Percentiles rank a stretch among this genome's conserved stretches.
Evolutionary conservation across 2,888 invertebrate genomes (phyloP).

Genomic region (Lycophotia porphyrea): DNA sequence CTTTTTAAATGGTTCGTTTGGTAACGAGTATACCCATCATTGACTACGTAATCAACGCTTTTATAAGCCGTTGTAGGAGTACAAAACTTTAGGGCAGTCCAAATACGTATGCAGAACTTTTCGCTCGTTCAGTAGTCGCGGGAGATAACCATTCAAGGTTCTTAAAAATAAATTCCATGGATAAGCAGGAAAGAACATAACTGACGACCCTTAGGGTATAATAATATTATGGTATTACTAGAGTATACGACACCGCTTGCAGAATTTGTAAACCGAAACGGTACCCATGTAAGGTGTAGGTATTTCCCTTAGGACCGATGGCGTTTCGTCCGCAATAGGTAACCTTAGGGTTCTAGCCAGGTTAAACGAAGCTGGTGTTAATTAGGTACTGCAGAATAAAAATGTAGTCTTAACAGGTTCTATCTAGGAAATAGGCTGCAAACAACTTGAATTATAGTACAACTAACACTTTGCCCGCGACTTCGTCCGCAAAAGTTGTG

Average conservation of each 20-base stretch:
- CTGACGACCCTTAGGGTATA: neutral
- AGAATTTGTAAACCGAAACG: constrained; percentile 9
- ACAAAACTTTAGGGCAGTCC: too few relatives aligned
- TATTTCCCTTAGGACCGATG: constrained; percentile 15
- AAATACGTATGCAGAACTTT: too few relatives aligned
- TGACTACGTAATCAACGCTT: too few relatives aligned
- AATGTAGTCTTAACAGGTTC: neutral
- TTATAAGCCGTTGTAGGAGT: too few relatives aligned
- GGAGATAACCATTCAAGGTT: too few relatives aligned
- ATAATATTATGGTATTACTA: neutral
- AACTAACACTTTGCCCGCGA: too few relatives aligned
- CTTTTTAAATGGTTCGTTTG: too few relatives aligned
- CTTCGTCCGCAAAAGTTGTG: too few relatives aligned
- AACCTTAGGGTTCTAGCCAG: neutral
- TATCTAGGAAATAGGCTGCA: neutral
- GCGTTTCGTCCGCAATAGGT: neutral
- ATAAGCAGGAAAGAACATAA: neutral
- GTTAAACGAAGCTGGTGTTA: neutral
- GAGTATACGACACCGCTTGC: neutral
- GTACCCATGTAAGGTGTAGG: neutral
- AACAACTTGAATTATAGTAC: too few relatives aligned
- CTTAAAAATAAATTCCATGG: neutral
- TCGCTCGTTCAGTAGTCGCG: too few relatives aligned
- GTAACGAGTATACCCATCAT: too few relatives aligned
- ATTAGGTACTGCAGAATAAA: neutral